A percentile compares a stretch with the other conserved stretches of the same genome.
phyloP scores from a whole-genome alignment of 2,888 invertebrate genomes.

The Idaea dimidiata region DNA sequence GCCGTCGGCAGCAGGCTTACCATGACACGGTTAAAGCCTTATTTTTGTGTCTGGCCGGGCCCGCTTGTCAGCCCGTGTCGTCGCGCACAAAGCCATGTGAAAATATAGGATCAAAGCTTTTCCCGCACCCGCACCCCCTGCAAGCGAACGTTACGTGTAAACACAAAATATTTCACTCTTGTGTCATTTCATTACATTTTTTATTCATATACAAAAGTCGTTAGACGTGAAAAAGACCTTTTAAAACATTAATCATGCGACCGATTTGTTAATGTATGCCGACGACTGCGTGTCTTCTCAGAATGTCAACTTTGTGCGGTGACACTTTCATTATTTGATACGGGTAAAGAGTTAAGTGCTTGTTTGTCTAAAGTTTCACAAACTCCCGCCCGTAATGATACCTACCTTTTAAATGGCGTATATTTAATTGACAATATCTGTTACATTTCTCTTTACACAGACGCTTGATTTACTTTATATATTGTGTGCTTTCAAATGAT shows the following conservation, averaged over 20 bases:
- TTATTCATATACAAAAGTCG: constrained; percentile 29
- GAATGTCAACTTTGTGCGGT: constrained; percentile 22
- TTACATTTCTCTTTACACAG: background rate
- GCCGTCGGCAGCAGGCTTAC: constrained; percentile 79
- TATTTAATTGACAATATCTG: background rate
- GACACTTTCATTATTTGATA: constrained; percentile 28
- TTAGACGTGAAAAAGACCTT: constrained; percentile 31
- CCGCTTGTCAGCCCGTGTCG: constrained; percentile 74
- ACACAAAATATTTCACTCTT: constrained; percentile 49
- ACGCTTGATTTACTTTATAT: too few species aligned
- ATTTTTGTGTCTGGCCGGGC: constrained; percentile 77
- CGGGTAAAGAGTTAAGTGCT: constrained; percentile 30
- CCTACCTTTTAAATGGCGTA: background rate
- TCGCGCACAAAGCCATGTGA: constrained; percentile 76
- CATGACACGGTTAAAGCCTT: constrained; percentile 79
- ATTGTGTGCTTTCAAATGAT: too few species aligned
- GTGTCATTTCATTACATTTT: constrained; percentile 47
- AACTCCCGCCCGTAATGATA: background rate
- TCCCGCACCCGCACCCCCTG: constrained; percentile 42
- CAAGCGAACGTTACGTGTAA: constrained; percentile 57
- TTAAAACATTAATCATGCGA: constrained; percentile 31
- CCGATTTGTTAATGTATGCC: constrained; percentile 28
- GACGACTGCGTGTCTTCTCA: constrained; percentile 16
- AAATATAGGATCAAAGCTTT: constrained; percentile 78
- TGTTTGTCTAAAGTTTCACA: constrained; percentile 20